Evolutionary conservation across 1,140 invertebrate species (phyloP).

Genomic region (Zaprionus capensis): DNA sequence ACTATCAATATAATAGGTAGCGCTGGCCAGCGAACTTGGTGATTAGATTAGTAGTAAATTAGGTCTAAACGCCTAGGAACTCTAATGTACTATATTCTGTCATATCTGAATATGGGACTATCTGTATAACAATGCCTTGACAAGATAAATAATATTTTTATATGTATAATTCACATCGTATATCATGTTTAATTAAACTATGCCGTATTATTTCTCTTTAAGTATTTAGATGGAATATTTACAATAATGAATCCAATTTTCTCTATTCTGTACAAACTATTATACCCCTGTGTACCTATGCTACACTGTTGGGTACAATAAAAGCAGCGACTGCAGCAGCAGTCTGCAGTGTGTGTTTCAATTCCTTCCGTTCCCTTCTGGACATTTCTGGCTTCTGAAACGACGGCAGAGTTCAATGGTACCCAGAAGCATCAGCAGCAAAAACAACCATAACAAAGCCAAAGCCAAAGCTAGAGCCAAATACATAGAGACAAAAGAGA

Average conservation of each 20-base stretch:
- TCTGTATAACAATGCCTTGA: slow-evolving; percentile 42
- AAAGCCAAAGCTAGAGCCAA: slow-evolving; percentile 56
- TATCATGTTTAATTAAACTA: background rate
- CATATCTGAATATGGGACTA: slow-evolving; percentile 6
- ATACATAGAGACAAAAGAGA: slow-evolving; percentile 26
- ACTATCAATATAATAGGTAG: slow-evolving; percentile 63
- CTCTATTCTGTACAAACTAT: background rate
- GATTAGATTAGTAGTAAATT: slow-evolving; percentile 72
- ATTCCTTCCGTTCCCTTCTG: slow-evolving; percentile 62
- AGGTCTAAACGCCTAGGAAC: slow-evolving; percentile 12
- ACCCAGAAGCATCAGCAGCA: slow-evolving; percentile 53
- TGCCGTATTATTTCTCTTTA: background rate
- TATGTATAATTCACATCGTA: background rate
- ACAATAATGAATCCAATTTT: background rate
- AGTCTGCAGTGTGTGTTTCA: slow-evolving; percentile 38
- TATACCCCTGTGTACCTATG: background rate
- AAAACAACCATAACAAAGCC: slow-evolving; percentile 43
- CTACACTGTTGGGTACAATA: background rate
- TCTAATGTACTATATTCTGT: slow-evolving; percentile 1
- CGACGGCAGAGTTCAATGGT: slow-evolving; percentile 76
- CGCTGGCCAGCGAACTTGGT: slow-evolving; percentile 4
- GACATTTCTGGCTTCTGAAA: slow-evolving; percentile 64
- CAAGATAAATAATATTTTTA: slow-evolving; percentile 62
- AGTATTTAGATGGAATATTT: background rate
- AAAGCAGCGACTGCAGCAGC: slow-evolving; percentile 36